A percentile compares a stretch with the other conserved stretches of the same genome.
Conservation (phyloP, 2,797 vertebrate genomes). For the Cirrhinus molitorella region DNA sequence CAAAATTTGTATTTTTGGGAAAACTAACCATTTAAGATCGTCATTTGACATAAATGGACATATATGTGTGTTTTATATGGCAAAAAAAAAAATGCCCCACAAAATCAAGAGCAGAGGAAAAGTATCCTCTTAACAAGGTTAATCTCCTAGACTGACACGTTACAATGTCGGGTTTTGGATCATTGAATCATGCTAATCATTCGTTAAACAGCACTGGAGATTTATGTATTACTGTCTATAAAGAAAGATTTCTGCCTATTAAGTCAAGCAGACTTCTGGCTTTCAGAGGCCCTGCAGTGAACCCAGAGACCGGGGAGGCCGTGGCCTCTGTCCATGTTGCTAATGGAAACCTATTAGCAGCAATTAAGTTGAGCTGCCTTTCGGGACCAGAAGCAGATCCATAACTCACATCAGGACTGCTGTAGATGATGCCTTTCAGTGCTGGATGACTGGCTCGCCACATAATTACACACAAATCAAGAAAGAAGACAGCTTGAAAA, state of each 20-base stretch:
- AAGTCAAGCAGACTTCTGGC: conserved; percentile 42
- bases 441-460: conserved; percentile 50
- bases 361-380: conserved; percentile 65
- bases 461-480: conserved; percentile 60
- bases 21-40: not conserved
- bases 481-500: conserved; percentile 37
- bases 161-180: not conserved
- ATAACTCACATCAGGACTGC: conserved; percentile 43
- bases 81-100: not conserved
- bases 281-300: conserved; percentile 16
- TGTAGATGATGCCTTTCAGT: conserved; percentile 41
- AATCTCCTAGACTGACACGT: not conserved
- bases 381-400: conserved; percentile 56
- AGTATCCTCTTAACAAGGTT: not conserved
- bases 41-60: not conserved
- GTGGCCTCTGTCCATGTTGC: conserved; percentile 56
- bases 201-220: not conserved
- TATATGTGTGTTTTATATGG: not conserved
- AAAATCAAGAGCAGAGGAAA: not conserved
- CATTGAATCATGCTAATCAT: not conserved
- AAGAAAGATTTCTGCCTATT: conserved; percentile 29
- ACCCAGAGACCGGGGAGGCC: conserved; percentile 42
- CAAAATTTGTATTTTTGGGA: no score
- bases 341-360: conserved; percentile 73
- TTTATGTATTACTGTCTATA: conserved; percentile 24